Percentiles rank a stretch among this genome's conserved stretches.
phyloP scores from a whole-genome alignment of 2,888 invertebrate genomes.

The Lepidocyrtoides sp. region DNA sequence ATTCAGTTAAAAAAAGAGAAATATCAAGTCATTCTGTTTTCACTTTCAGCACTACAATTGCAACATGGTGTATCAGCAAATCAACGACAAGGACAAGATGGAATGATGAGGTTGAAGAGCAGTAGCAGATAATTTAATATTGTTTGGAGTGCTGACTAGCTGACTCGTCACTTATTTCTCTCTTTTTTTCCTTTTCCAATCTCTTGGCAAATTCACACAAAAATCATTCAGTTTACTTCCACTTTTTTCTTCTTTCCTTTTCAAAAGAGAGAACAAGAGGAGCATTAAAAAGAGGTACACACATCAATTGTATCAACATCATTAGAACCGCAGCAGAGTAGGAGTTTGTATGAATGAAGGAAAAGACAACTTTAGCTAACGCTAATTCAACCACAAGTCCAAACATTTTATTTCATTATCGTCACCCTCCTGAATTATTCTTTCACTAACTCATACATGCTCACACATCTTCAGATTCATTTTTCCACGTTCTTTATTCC shows the following conservation, averaged over 20 bases:
- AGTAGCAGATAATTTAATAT: slow-evolving; percentile 66
- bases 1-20: too few species aligned
- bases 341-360: background rate
- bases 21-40: background rate
- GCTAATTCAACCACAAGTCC: slow-evolving; percentile 74
- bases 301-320: background rate
- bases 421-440: slow-evolving; percentile 41
- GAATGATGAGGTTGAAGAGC: slow-evolving; percentile 31
- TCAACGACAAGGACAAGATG: background rate
- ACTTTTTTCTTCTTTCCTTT: background rate
- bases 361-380: slow-evolving; percentile 55
- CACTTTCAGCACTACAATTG: background rate
- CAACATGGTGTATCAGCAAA: background rate
- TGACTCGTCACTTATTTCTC: slow-evolving; percentile 65
- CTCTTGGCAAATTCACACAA: background rate
- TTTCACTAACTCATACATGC: slow-evolving; percentile 4
- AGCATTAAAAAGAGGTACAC: background rate
- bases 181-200: background rate
- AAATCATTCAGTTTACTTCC: background rate
- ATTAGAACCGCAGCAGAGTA: background rate
- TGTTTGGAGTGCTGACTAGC: slow-evolving; percentile 68
- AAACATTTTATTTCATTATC: slow-evolving; percentile 69
- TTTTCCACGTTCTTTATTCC: slow-evolving; percentile 47
- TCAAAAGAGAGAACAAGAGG: background rate
- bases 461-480: slow-evolving; percentile 39